These are phyloP conservation scores for Labia minor DNA, from an alignment of 2,888 invertebrate species.

Conservation along the genomic window DNA sequence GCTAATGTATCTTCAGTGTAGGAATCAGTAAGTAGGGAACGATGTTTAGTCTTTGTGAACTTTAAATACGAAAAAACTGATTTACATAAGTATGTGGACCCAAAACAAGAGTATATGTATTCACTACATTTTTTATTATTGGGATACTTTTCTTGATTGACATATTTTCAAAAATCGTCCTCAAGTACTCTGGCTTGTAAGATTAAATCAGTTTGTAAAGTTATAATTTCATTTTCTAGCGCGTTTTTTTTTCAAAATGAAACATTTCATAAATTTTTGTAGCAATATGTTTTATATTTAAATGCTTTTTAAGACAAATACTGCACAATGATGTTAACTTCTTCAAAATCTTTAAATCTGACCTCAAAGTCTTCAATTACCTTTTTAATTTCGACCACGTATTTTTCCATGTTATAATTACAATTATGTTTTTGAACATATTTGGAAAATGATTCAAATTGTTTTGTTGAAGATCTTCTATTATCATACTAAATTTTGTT, in stretches of 20 bases:
- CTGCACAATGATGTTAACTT: conserved; percentile 24
- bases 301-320: conserved; percentile 18
- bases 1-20: conserved; percentile 22
- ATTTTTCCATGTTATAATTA: conserved; percentile 23
- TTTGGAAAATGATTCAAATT: conserved; percentile 21
- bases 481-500: conserved; percentile 17
- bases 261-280: conserved; percentile 24
- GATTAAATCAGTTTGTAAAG: conserved; percentile 25
- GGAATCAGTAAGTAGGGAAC: conserved; percentile 24
- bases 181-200: conserved; percentile 26
- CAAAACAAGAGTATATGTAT: conserved; percentile 24
- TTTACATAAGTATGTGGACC: conserved; percentile 25
- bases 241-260: conserved; percentile 23
- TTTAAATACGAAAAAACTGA: conserved; percentile 26
- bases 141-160: conserved; percentile 25
- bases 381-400: conserved; percentile 22
- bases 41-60: conserved; percentile 24
- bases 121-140: conserved; percentile 24
- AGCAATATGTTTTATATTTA: conserved; percentile 21
- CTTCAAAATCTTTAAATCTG: conserved; percentile 24
- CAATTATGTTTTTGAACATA: conserved; percentile 22
- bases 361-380: conserved; percentile 25
- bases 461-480: conserved; percentile 22
- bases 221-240: conserved; percentile 26
- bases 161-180: conserved; percentile 26